Evolutionary conservation across 2,113 vertebrate species (phyloP).

Genomic region (Paedocypris sp.): DNA sequence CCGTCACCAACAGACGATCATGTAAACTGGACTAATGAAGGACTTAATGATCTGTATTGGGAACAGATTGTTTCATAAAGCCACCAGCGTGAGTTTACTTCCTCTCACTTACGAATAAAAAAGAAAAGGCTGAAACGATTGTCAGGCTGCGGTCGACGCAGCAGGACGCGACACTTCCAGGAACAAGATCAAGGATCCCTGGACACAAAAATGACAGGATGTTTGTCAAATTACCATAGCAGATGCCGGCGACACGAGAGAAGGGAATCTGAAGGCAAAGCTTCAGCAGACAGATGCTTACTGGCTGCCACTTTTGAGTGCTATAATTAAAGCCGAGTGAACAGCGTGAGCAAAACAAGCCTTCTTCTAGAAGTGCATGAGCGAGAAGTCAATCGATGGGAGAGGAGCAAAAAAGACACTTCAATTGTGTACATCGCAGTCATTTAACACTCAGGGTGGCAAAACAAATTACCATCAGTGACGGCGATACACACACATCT

Average conservation of each 20-base stretch:
- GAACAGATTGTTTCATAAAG: not conserved
- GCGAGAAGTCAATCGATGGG: too few relatives aligned
- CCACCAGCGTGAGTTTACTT: not conserved
- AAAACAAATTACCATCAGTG: too few relatives aligned
- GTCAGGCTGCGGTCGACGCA: not conserved
- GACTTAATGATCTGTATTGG: not conserved
- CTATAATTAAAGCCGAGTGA: constrained; percentile 21
- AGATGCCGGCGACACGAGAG: constrained; percentile 2
- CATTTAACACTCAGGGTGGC: too few relatives aligned
- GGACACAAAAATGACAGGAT: constrained; percentile 14
- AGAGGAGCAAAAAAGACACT: too few relatives aligned
- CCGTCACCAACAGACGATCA: not conserved
- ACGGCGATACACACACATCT: too few relatives aligned
- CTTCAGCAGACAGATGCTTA: constrained; percentile 9
- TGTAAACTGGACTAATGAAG: not conserved
- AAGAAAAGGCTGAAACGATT: not conserved
- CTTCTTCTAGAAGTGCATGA: too few relatives aligned
- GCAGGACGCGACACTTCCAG: not conserved
- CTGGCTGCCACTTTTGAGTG: constrained; percentile 1
- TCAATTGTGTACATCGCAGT: too few relatives aligned
- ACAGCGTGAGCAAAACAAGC: not conserved
- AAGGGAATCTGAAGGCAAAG: not conserved
- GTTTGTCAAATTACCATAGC: constrained; percentile 24
- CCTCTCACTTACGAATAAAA: constrained; percentile 2
- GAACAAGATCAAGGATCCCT: constrained; percentile 13